Evolutionary conservation across 1,140 invertebrate species (phyloP), one percentile per base, ranked within the genome.

Genomic region (Leptopilina clavipes): DNA sequence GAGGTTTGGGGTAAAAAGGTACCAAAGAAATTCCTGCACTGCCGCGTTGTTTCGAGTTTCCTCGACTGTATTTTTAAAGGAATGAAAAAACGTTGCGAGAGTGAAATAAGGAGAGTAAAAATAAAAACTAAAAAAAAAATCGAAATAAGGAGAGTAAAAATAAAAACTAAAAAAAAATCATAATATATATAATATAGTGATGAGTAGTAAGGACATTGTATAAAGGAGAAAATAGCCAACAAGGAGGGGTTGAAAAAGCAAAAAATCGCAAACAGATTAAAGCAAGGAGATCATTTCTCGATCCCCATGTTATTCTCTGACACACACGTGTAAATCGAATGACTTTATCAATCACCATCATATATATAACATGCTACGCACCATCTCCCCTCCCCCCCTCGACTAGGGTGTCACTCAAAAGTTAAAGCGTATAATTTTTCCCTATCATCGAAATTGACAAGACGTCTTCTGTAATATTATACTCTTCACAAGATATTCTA

Each of bases 1-100:
- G 87, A 83, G 89, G 86, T 76, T 83, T 90, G 83, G 86, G 84
- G 82, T 91, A 88, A 81, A 73, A 79, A 65, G 74, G 73, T 80
- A 74, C 56, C 77, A 83, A 83, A 40, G 80, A 71, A 78, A 85
- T 84, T 75, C 84, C 84, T 84, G 84, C 86, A 88, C 85, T 89
- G 87, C 87, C 87, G 86, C 80, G 82, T 85, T 77, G 77, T 59
- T 71, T 80, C 81, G 81, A 82, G 78, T 76, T 80, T 74, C 79
- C 80, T 76, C 71, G 74, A 44, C 43, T 44, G 17, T 44, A 71
- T 71, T 71, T 43, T 70, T 7, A 14, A 31, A 31, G 52, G 17
- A 76, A 77, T 72, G 76, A 70, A 12, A 12, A 65, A 75, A 79
- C 48, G 73, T n/a, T n/a, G 73, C 76, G 54, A 79, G 65, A 70